phyloP scores from a whole-genome alignment of 2,888 invertebrate species.

The Caenorhabditis sp. region DNA sequence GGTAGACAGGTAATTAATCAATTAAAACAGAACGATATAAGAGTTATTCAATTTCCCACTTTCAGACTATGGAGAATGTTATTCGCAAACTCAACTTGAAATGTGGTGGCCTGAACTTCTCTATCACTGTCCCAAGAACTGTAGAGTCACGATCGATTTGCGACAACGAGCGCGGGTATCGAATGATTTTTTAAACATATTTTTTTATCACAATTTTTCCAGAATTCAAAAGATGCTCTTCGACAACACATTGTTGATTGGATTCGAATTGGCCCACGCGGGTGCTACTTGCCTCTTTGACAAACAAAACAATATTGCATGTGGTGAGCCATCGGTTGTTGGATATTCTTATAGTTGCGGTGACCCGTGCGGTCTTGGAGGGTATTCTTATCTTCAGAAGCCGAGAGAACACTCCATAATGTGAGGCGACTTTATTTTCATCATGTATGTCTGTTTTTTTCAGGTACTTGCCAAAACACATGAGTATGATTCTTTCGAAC shows the following conservation, averaged over 20 bases:
- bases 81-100: slow-evolving; percentile 49
- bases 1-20: slow-evolving; percentile 8
- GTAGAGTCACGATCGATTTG: slow-evolving; percentile 3
- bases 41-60: too few relatives aligned
- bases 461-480: not conserved
- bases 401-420: slow-evolving; percentile 12
- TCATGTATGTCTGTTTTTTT: too few relatives aligned
- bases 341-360: slow-evolving; percentile 33
- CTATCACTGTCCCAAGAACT: slow-evolving; percentile 11
- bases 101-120: slow-evolving; percentile 42
- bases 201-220: not conserved
- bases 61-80: slow-evolving; percentile 43
- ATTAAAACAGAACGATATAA: too few relatives aligned
- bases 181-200: not conserved
- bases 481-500: not conserved
- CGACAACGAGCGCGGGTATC: slow-evolving; percentile 1
- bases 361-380: slow-evolving; percentile 20
- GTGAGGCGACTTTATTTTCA: not conserved
- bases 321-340: slow-evolving; percentile 46
- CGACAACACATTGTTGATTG: slow-evolving; percentile 35
- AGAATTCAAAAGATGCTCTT: slow-evolving; percentile 12
- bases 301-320: slow-evolving; percentile 15
- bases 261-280: slow-evolving; percentile 45
- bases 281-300: slow-evolving; percentile 37
- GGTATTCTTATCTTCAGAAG: slow-evolving; percentile 26